Percentiles rank a stretch among this genome's conserved stretches.
Evolutionary conservation across 2,888 invertebrate species (phyloP).

Genomic region (Dryadula phaetusa): DNA sequence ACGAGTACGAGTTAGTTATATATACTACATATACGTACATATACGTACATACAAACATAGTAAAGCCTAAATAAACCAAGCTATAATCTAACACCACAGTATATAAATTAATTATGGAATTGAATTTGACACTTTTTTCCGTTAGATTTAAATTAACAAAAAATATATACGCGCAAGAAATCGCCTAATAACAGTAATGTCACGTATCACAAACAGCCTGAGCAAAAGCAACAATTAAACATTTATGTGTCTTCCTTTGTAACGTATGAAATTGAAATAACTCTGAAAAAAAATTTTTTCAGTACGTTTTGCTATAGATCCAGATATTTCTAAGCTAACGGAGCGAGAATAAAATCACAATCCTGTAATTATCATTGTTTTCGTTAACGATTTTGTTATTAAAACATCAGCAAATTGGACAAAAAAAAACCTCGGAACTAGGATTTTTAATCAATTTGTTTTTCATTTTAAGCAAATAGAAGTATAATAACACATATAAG

Average conservation of each 20-base stretch:
- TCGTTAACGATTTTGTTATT: no score
- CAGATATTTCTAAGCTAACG: no score
- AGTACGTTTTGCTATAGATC: no score
- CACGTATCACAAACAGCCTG: slow-evolving; percentile 43
- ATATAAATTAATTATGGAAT: slow-evolving; percentile 7
- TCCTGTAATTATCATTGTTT: not conserved
- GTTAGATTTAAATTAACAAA: not conserved
- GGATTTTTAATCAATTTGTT: not conserved
- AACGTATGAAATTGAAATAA: slow-evolving; percentile 6
- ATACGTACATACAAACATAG: slow-evolving; percentile 15
- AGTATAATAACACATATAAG: slow-evolving; percentile 44
- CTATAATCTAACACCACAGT: slow-evolving; percentile 19
- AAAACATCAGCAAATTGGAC: no score
- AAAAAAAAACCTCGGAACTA: not conserved
- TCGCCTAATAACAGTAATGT: slow-evolving; percentile 17
- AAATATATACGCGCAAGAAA: not conserved
- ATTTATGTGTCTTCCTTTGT: slow-evolving; percentile 11
- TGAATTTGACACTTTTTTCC: slow-evolving; percentile 30
- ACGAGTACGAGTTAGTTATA: slow-evolving; percentile 18
- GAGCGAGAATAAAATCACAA: not conserved
- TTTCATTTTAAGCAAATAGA: slow-evolving; percentile 37
- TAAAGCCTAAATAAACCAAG: slow-evolving; percentile 22
- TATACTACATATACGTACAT: slow-evolving; percentile 25
- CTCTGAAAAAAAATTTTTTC: no score
- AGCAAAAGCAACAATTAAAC: slow-evolving; percentile 28